Evolutionary conservation across 2,113 vertebrate species (phyloP).

Genomic region (Daphoenositta chrysoptera): DNA sequence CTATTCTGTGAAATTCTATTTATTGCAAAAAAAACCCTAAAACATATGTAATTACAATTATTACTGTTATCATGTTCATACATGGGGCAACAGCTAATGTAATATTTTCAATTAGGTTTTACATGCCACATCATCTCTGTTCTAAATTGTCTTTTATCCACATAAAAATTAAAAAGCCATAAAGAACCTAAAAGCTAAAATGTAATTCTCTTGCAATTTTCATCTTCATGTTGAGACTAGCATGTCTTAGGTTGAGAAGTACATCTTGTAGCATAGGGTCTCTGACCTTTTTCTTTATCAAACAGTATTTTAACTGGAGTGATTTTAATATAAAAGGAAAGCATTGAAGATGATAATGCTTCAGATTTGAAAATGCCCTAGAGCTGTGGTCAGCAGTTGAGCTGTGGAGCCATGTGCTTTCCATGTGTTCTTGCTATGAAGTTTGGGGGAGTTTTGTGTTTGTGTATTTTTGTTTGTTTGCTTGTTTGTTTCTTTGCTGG

Average conservation of each 20-base stretch:
- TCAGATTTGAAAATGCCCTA: not conserved
- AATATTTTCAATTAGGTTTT: not conserved
- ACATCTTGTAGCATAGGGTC: not conserved
- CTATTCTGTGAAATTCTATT: not conserved
- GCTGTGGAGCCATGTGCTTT: not conserved
- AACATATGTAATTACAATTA: not conserved
- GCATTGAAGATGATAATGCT: not conserved
- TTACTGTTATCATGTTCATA: not conserved
- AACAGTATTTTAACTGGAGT: not conserved
- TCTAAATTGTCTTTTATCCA: not conserved
- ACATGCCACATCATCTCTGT: not conserved
- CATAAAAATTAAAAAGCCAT: not conserved
- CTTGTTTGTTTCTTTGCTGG: not conserved
- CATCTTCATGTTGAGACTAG: not conserved
- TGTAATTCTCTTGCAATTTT: not conserved
- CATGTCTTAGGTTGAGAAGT: not conserved
- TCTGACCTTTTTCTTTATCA: not conserved
- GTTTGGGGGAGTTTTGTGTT: not conserved
- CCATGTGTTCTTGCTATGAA: not conserved
- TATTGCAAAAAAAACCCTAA: not conserved
- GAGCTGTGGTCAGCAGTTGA: not conserved
- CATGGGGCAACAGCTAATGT: not conserved
- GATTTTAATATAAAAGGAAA: not conserved
- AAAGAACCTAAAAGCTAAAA: not conserved
- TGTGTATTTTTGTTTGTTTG: not conserved